phyloP scores from a whole-genome alignment of 2,888 invertebrate genomes.

The Calameuta pallipes region DNA sequence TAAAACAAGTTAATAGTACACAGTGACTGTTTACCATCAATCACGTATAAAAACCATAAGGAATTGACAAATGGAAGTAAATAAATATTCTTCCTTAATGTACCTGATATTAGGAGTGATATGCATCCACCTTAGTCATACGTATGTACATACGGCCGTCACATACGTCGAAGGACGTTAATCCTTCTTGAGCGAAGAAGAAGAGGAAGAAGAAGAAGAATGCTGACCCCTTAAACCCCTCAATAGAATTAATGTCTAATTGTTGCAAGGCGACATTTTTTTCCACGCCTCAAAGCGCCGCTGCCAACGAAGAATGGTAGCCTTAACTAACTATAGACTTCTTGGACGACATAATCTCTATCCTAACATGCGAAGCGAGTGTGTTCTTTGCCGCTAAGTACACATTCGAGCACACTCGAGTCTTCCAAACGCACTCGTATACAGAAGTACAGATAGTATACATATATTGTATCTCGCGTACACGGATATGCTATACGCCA shows the following conservation, averaged over 20 bases:
- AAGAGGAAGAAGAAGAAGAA: neutral
- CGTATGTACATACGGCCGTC: neutral
- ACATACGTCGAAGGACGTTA: neutral
- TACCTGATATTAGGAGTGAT: neutral
- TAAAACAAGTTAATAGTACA: neutral
- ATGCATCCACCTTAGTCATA: neutral
- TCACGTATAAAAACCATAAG: neutral
- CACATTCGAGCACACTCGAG: slow-evolving; percentile 48
- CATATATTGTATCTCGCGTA: neutral
- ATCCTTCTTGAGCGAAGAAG: neutral
- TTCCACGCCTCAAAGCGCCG: slow-evolving; percentile 38
- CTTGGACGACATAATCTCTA: slow-evolving; percentile 56
- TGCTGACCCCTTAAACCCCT: slow-evolving; percentile 33
- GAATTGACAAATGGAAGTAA: neutral
- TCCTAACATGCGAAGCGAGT: slow-evolving; percentile 46
- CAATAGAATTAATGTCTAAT: slow-evolving; percentile 58
- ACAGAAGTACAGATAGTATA: slow-evolving; percentile 1
- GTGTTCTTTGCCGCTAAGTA: slow-evolving; percentile 55
- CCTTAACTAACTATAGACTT: slow-evolving; percentile 57
- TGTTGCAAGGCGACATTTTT: slow-evolving; percentile 38
- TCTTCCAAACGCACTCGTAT: slow-evolving; percentile 12
- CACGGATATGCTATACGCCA: slow-evolving; percentile 6
- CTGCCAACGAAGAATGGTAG: slow-evolving; percentile 46
- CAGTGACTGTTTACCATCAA: neutral
- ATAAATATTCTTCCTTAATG: neutral